Conservation (phyloP, 1,140 invertebrate species). For the Rhagoletis zephyria region DNA sequence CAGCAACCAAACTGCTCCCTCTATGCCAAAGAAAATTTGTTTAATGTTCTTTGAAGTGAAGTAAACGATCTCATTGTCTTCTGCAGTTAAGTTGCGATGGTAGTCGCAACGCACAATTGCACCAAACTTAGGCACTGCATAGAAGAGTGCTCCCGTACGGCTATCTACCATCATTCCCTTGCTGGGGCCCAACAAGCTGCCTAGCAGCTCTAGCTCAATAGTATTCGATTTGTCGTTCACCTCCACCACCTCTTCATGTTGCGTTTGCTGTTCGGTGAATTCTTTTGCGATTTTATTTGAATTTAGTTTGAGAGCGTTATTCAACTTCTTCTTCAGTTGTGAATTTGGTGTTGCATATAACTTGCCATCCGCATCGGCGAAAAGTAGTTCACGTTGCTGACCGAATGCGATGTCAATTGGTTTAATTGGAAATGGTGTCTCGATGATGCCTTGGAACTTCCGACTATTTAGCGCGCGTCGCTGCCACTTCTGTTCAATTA, state of each 20-base stretch:
- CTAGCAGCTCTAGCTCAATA: constrained; percentile 62
- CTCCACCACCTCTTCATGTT: background rate
- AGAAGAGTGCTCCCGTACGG: constrained; percentile 63
- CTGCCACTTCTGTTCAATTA: constrained; percentile 68
- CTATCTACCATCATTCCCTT: constrained; percentile 64
- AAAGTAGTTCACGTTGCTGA: constrained; percentile 60
- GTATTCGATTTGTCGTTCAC: background rate
- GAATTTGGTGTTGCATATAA: constrained; percentile 58
- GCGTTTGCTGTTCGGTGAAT: background rate
- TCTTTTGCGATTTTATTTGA: background rate
- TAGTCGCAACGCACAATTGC: constrained; percentile 66
- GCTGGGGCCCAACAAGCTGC: constrained; percentile 64
- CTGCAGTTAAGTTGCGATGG: constrained; percentile 63
- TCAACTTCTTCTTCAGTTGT: constrained; percentile 55
- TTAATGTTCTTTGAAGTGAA: constrained; percentile 68
- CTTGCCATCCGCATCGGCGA: constrained; percentile 64
- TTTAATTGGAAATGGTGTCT: constrained; percentile 62
- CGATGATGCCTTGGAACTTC: constrained; percentile 64
- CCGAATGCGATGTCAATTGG: constrained; percentile 64
- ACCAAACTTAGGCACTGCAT: constrained; percentile 68
- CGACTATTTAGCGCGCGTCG: constrained; percentile 58
- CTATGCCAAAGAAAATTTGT: constrained; percentile 67
- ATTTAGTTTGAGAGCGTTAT: background rate
- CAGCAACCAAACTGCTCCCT: constrained; percentile 67
- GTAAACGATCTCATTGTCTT: constrained; percentile 70